Evolutionary conservation across 1,140 invertebrate genomes (phyloP).

Genomic region (Mamestra configurata): DNA sequence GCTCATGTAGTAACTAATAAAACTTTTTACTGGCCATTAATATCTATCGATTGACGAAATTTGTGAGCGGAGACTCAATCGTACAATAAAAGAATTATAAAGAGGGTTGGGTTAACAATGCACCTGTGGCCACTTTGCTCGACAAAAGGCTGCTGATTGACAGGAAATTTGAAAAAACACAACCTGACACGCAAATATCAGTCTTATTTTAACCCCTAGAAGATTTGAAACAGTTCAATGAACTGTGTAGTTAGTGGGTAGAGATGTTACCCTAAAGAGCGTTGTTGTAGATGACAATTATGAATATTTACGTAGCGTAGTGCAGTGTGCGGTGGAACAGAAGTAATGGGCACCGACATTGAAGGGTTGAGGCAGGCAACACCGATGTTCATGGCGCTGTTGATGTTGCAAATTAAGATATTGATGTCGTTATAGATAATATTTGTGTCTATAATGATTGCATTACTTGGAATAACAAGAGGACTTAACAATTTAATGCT

Average conservation of each 20-base stretch:
- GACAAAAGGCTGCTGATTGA: slow-evolving; percentile 64
- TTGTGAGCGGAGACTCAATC: not conserved
- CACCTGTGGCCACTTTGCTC: slow-evolving; percentile 62
- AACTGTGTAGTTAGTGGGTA: slow-evolving; percentile 11
- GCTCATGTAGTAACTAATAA: slow-evolving; percentile 56
- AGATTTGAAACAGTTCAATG: slow-evolving; percentile 13
- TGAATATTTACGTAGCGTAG: slow-evolving; percentile 75
- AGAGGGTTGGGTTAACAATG: slow-evolving; percentile 55
- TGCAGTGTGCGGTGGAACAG: slow-evolving; percentile 63
- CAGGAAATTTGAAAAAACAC: slow-evolving; percentile 29
- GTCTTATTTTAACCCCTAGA: not conserved
- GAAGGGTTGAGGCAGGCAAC: slow-evolving; percentile 64
- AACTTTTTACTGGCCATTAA: slow-evolving; percentile 49
- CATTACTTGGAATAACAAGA: not conserved
- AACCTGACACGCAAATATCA: slow-evolving; percentile 13
- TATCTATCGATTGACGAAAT: slow-evolving; percentile 19
- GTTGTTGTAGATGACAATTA: slow-evolving; percentile 67
- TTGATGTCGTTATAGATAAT: slow-evolving; percentile 39
- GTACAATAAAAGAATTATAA: slow-evolving; percentile 33
- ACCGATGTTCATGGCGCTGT: slow-evolving; percentile 51
- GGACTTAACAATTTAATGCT: not conserved
- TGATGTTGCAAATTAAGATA: slow-evolving; percentile 41
- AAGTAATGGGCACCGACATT: slow-evolving; percentile 71
- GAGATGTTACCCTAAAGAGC: slow-evolving; percentile 56
- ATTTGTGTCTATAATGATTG: slow-evolving; percentile 11